Conservation (phyloP, 2,888 invertebrate species). For the Ditylenchus weischeri region DNA sequence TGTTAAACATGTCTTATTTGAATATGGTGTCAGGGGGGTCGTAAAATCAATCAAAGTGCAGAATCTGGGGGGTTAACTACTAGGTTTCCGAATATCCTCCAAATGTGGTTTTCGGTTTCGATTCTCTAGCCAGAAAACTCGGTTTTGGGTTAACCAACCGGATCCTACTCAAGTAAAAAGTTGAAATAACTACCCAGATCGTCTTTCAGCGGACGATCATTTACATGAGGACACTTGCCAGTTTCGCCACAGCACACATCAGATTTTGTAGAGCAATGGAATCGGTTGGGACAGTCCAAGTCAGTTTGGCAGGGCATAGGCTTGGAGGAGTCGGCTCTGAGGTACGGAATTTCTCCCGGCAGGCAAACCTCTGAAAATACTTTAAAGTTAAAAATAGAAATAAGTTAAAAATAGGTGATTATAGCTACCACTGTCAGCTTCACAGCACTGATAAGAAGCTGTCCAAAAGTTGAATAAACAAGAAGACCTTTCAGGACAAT, state of each 20-base stretch:
- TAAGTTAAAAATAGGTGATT: not conserved
- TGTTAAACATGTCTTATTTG: no score
- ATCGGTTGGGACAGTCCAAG: constrained; percentile 29
- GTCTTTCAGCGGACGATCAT: constrained; percentile 29
- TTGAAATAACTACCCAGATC: constrained; percentile 24
- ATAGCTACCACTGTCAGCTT: not conserved
- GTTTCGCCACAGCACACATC: constrained; percentile 34
- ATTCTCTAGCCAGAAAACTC: no score
- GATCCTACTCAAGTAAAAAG: no score
- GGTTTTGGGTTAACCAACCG: no score
- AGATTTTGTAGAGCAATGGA: constrained; percentile 16
- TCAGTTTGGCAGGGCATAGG: constrained; percentile 24
- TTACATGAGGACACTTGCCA: constrained; percentile 27
- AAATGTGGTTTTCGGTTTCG: no score
- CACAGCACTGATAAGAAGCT: constrained; percentile 44
- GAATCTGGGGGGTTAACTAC: no score
- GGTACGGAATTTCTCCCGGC: constrained; percentile 34
- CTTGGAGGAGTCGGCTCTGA: constrained; percentile 23
- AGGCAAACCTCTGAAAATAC: constrained; percentile 28
- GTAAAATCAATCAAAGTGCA: no score
- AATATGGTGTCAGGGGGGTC: no score
- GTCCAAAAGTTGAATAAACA: constrained; percentile 51
- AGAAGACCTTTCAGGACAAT: constrained; percentile 32
- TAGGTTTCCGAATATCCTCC: no score
- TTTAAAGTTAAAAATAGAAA: not conserved